Evolutionary conservation across 2,797 vertebrate genomes (phyloP), one percentile per base, ranked within the genome.

Genomic region (Protosalanx chinensis): DNA sequence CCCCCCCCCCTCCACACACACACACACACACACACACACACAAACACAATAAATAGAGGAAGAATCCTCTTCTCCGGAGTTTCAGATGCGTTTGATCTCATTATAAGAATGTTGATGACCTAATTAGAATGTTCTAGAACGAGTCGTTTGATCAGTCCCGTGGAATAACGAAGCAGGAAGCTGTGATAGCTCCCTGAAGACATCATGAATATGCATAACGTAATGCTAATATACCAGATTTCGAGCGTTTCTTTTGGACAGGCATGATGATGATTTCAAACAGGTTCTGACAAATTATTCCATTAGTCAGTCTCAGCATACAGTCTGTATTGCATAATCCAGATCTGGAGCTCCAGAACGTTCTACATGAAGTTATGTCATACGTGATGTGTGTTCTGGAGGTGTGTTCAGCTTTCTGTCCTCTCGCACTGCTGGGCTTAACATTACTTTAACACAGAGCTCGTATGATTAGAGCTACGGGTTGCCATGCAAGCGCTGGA

Each of bases 41-140:
- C 59, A 32, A 27, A 61, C 27, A 61, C 59, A 32, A 64, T n/a
- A 46, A 23, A 23, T 4, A 69, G 57, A 6, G 5, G 61, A 56
- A 49, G 64, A 68, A 7, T 30, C 64, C 33, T 53, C 3, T 10
- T 27, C 70, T 18, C 58, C 16, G 20, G 6, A 6, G 33, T 53
- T 67, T 78, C 46, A 41, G 67, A 75, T n/a, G 16, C 6, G 23
- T 67, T 49, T 65, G 53, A 56, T 74, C 73, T 77, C 73, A 69
- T 68, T 80, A 73, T n/a, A n/a, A n/a, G 70, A 76, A 74, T 53
- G 73, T 15, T 16, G 66, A 74, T 72, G 77, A 72, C 37, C 74
- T 79, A 67, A 84, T 86, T 80, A 84, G 66, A 71, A 72, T 53
- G 0, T 64, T 57, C 70, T 67, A 72, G 66, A 70, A 7, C 20